A percentile compares a stretch with the other conserved stretches of the same genome.
phyloP scores from a whole-genome alignment of 1,140 invertebrate species.

The Pentalonia nigronervosa region DNA sequence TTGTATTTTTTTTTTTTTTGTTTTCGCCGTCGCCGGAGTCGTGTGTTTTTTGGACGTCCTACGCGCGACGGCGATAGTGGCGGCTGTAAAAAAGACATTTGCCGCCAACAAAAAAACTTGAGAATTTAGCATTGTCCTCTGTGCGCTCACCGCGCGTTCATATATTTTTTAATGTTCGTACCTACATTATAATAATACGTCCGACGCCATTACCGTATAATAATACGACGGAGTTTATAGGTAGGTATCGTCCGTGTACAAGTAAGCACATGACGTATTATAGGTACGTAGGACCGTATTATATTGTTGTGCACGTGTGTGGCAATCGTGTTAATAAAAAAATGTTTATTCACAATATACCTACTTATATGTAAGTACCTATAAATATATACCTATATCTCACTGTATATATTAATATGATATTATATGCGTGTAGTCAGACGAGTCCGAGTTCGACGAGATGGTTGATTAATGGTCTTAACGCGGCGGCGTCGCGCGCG shows the following conservation, averaged over 20 bases:
- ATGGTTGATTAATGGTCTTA: conserved; percentile 41
- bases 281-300: background rate
- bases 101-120: background rate
- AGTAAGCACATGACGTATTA: background rate
- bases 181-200: background rate
- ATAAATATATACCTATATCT: background rate
- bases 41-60: no score
- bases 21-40: no score
- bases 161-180: no score
- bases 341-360: background rate
- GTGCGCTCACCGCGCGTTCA: background rate
- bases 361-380: background rate
- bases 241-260: background rate
- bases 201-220: background rate
- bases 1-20: no score
- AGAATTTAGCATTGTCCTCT: background rate
- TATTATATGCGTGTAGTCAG: background rate
- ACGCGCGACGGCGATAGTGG: no score
- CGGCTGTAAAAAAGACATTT: background rate
- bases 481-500: background rate
- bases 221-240: no score
- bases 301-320: background rate
- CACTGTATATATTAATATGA: background rate
- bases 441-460: conserved; percentile 3
- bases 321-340: background rate